Evolutionary conservation across 2,888 invertebrate species (phyloP).

Genomic region (Drosophila imparisetae): DNA sequence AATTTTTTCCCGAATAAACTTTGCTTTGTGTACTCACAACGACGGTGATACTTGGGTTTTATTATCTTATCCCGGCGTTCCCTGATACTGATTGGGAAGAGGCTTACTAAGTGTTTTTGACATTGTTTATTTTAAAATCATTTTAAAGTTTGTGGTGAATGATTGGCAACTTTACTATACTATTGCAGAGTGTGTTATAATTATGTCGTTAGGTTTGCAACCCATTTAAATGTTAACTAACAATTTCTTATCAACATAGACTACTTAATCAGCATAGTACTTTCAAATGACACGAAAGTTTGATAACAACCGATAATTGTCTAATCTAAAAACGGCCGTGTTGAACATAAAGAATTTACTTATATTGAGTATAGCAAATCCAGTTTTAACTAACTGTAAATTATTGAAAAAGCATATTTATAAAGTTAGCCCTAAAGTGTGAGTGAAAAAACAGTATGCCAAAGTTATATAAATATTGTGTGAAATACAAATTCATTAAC

Average conservation of each 20-base stretch:
- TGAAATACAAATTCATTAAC: not conserved
- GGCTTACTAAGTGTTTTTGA: not conserved
- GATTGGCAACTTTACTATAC: not conserved
- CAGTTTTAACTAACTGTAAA: not conserved
- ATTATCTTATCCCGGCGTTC: too few species aligned
- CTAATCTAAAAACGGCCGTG: not conserved
- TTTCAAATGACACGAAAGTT: not conserved
- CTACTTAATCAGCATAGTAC: not conserved
- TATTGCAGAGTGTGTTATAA: not conserved
- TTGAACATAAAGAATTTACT: not conserved
- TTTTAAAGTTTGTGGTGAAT: not conserved
- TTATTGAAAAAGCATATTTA: not conserved
- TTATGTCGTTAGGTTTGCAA: not conserved
- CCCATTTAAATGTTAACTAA: not conserved
- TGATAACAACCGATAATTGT: not conserved
- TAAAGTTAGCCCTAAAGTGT: not conserved
- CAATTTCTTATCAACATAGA: not conserved
- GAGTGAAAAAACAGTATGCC: not conserved
- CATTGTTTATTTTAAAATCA: not conserved
- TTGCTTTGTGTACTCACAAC: too few species aligned
- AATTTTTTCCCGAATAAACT: too few species aligned
- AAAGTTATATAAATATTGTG: not conserved
- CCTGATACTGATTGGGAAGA: not conserved
- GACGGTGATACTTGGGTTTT: too few species aligned
- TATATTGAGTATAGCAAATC: not conserved